Evolutionary conservation across 1,140 invertebrate genomes (phyloP).

Genomic region (Hylaeus volcanicus): DNA sequence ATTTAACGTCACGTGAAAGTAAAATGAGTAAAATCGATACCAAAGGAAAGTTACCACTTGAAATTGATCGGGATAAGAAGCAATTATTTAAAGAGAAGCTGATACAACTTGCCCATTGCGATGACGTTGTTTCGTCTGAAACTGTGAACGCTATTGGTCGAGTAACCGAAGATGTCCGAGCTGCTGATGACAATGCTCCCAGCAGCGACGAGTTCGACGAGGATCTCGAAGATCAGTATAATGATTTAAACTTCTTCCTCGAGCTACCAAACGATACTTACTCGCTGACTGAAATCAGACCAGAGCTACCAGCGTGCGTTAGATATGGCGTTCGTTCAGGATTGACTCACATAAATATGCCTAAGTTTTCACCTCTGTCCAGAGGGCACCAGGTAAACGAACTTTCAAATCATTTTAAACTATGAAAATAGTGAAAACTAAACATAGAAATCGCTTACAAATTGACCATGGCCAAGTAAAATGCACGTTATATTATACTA

Average conservation of each 20-base stretch:
- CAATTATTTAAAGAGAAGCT: conserved; percentile 37
- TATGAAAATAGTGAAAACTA: too few relatives aligned
- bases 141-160: conserved; percentile 54
- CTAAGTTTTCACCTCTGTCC: conserved; percentile 73
- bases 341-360: conserved; percentile 67
- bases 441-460: too few relatives aligned
- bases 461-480: too few relatives aligned
- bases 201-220: conserved; percentile 69
- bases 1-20: neutral
- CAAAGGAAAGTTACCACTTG: neutral
- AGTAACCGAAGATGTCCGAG: conserved; percentile 42
- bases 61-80: conserved; percentile 30
- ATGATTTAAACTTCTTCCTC: conserved; percentile 64
- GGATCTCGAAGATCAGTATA: conserved; percentile 67
- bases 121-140: conserved; percentile 61
- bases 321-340: conserved; percentile 72
- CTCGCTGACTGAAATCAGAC: conserved; percentile 69
- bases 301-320: conserved; percentile 63
- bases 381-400: conserved; percentile 72
- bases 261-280: conserved; percentile 70
- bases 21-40: conserved; percentile 20
- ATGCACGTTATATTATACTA: too few relatives aligned
- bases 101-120: conserved; percentile 57
- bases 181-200: conserved; percentile 50
- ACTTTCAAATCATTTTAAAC: neutral